Evolutionary conservation across 1,140 invertebrate species (phyloP).

Genomic region (Heterodera carotae): DNA sequence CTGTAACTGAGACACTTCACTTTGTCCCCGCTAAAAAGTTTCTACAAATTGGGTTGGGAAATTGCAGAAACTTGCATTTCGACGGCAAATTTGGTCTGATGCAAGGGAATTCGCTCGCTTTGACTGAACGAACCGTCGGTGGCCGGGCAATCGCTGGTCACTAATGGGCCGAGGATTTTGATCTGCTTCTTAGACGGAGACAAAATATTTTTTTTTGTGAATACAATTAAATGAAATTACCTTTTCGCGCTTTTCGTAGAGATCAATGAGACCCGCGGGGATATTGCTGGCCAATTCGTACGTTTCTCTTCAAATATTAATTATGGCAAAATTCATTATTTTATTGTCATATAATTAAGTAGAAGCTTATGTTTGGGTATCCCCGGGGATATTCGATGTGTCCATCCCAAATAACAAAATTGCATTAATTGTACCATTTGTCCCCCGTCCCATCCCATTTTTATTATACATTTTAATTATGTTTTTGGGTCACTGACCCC

Average conservation of each 20-base stretch:
- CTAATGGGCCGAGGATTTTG: slow-evolving; percentile 27
- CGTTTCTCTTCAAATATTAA: slow-evolving; percentile 15
- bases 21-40: slow-evolving; percentile 17
- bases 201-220: not conserved
- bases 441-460: too few relatives aligned
- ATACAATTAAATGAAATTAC: slow-evolving; percentile 10
- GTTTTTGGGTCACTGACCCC: not conserved
- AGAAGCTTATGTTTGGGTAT: too few relatives aligned
- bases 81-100: slow-evolving; percentile 27
- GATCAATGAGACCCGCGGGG: slow-evolving; percentile 16
- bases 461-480: too few relatives aligned
- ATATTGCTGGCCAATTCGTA: slow-evolving; percentile 32
- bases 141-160: not conserved
- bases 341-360: too few relatives aligned
- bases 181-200: slow-evolving; percentile 1
- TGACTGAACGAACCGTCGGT: not conserved
- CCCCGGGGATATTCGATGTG: too few relatives aligned
- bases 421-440: too few relatives aligned
- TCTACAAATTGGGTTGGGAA: not conserved
- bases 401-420: too few relatives aligned
- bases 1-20: slow-evolving; percentile 24
- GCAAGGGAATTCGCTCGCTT: slow-evolving; percentile 8
- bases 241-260: slow-evolving; percentile 29
- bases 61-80: slow-evolving; percentile 10
- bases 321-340: not conserved